Conservation (phyloP, 1,140 invertebrate genomes). For the Carposina sasakii region DNA sequence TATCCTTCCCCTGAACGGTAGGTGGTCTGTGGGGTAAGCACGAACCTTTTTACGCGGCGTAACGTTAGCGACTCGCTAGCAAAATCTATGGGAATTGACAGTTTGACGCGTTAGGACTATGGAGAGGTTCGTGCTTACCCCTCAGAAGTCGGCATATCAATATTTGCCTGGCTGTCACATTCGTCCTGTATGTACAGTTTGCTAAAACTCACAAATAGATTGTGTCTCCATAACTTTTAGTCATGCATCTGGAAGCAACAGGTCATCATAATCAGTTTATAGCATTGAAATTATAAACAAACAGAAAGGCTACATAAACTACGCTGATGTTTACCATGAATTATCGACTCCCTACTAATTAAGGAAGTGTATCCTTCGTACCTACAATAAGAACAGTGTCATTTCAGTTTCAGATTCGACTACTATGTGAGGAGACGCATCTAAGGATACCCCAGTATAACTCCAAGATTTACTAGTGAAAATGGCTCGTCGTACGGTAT, state of each 20-base stretch:
- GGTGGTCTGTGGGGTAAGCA: too few species aligned
- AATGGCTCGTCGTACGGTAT: constrained; percentile 36
- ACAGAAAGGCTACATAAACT: not conserved
- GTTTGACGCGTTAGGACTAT: too few species aligned
- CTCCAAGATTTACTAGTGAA: constrained; percentile 22
- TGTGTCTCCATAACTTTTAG: too few species aligned
- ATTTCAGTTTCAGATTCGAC: constrained; percentile 34
- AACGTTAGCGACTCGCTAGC: too few species aligned
- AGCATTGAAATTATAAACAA: not conserved
- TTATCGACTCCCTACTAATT: constrained; percentile 21
- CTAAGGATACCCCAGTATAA: not conserved
- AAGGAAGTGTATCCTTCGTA: not conserved
- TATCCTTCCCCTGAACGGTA: too few species aligned
- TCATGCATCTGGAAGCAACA: constrained; percentile 1
- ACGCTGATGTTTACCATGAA: not conserved
- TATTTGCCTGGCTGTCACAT: too few species aligned
- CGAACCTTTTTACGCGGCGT: too few species aligned
- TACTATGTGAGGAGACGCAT: constrained; percentile 33
- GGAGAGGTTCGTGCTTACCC: too few species aligned
- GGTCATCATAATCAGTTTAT: not conserved
- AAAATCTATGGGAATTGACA: too few species aligned
- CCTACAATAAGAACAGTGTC: not conserved
- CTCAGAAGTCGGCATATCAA: too few species aligned
- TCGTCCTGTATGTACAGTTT: too few species aligned
- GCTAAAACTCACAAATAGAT: too few species aligned